Evolutionary conservation across 2,888 invertebrate genomes (phyloP), one percentile per base, ranked within the genome.

Genomic region (Idaea aversata): DNA sequence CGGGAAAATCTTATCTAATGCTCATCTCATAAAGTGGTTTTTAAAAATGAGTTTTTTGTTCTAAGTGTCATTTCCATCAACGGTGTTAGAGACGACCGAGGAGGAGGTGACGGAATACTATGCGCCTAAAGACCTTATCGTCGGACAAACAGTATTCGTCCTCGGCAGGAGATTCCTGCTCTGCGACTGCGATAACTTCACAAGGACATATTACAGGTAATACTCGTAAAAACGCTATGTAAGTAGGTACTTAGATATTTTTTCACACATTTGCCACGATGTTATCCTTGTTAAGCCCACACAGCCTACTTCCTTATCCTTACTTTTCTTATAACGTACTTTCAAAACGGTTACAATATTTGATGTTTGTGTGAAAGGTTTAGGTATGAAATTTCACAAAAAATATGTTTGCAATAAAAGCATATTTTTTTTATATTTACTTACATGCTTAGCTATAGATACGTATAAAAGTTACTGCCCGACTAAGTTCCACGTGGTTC

Each of bases 101-200:
- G 93, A 94, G 47, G 97, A 97, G 84, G 94, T 96, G 63, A 94
- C 94, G 0, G 95, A 96, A 83, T 98, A 95, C 84, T 97, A 97
- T 84, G 93, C 95, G 57, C 97, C 97, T 0, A 94, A 93, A 79
- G 97, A 98, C 87, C 95, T 98, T 61, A 84, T 94, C 75, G 92
- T 97, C 3, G 97, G 97, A 0, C 93, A 95, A 70, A 96, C 95
- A 0, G 87, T 96, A 59, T 95, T 93, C 78, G 93, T 96, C 47
- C 93, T 96, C 61, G 96, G 96, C 0, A 93, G 96, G 35, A 90
- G 94, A 74, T 96, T 98, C 87, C 89, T 97, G 7, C 86, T 98
- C 5, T 95, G 95, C 74, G 96, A 98, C 83, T 97, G 97, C 81
- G 97, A 98, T 80, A 84, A 91, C 16, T 97, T 97, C 86, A 97